Evolutionary conservation across 1,140 invertebrate genomes (phyloP).

Genomic region (Drosophila seguyi): DNA sequence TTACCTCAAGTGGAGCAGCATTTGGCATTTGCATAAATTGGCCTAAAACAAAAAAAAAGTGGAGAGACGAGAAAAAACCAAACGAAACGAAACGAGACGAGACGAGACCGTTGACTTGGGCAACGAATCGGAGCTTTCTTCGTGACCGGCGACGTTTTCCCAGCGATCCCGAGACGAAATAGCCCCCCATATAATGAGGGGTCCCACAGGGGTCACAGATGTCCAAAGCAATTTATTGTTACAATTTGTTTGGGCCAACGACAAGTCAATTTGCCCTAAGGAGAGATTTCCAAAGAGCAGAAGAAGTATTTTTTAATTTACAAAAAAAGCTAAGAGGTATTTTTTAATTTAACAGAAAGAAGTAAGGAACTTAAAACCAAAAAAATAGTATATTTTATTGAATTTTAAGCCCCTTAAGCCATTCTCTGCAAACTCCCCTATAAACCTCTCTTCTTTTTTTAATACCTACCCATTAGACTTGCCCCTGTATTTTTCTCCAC

Average conservation of each 20-base stretch:
- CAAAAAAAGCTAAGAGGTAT: not conserved
- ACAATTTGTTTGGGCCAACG: conserved; percentile 67
- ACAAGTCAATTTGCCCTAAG: conserved; percentile 64
- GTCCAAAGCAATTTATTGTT: conserved; percentile 74
- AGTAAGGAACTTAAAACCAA: not conserved
- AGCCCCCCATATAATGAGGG: conserved; percentile 39
- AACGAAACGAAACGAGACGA: conserved; percentile 44
- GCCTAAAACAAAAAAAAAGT: conserved; percentile 42
- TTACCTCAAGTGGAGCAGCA: conserved; percentile 79
- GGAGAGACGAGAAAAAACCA: conserved; percentile 4
- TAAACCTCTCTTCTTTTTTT: not conserved
- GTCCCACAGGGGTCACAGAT: conserved; percentile 67
- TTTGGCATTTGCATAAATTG: conserved; percentile 81
- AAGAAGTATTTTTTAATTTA: not conserved
- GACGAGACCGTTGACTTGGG: conserved; percentile 65
- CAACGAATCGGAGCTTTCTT: conserved; percentile 72
- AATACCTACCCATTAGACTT: conserved; percentile 1
- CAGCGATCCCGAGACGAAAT: conserved; percentile 28
- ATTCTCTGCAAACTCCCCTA: not conserved
- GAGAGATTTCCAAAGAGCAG: not conserved
- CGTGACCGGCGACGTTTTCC: conserved; percentile 80
- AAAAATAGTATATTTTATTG: not conserved
- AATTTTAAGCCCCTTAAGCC: not conserved
- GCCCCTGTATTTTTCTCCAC: not conserved
- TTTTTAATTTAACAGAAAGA: not conserved